These are phyloP conservation scores for Sinopyrophorus schimmeli DNA, from an alignment of 2,888 invertebrate species.

Conservation along the genomic window DNA sequence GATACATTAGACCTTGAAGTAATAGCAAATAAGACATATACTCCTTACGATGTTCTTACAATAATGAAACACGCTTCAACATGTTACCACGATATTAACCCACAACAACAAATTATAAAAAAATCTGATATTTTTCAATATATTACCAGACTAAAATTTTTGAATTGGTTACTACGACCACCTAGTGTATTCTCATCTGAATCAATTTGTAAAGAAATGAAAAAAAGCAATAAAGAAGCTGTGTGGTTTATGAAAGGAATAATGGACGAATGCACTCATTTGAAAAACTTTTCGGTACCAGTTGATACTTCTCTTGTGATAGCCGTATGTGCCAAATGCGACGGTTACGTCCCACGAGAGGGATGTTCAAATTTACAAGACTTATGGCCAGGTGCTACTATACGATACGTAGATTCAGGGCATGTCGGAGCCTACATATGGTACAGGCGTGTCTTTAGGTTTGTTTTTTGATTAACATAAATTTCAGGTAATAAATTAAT, in stretches of 20 bases:
- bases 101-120: too few relatives aligned
- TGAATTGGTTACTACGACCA: constrained; percentile 9
- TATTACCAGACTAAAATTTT: too few relatives aligned
- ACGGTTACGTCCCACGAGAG: constrained; percentile 88
- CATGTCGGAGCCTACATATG: constrained; percentile 89
- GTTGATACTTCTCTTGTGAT: constrained; percentile 89
- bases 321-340: constrained; percentile 85
- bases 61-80: too few relatives aligned
- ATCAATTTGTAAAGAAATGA: constrained; percentile 64
- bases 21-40: too few relatives aligned
- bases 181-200: constrained; percentile 6
- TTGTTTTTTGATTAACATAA: constrained; percentile 32
- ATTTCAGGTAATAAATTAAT: not conserved
- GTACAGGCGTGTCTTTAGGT: constrained; percentile 88
- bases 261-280: constrained; percentile 98
- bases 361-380: constrained; percentile 81
- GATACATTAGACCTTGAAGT: too few relatives aligned
- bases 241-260: constrained; percentile 94
- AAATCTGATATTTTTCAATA: too few relatives aligned
- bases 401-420: constrained; percentile 84
- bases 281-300: constrained; percentile 88
- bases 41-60: constrained; percentile 9
- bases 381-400: constrained; percentile 91
- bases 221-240: constrained; percentile 78
- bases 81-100: too few relatives aligned